Evolutionary conservation across 2,888 invertebrate species (phyloP).

Genomic region (Thereva nobilitata): DNA sequence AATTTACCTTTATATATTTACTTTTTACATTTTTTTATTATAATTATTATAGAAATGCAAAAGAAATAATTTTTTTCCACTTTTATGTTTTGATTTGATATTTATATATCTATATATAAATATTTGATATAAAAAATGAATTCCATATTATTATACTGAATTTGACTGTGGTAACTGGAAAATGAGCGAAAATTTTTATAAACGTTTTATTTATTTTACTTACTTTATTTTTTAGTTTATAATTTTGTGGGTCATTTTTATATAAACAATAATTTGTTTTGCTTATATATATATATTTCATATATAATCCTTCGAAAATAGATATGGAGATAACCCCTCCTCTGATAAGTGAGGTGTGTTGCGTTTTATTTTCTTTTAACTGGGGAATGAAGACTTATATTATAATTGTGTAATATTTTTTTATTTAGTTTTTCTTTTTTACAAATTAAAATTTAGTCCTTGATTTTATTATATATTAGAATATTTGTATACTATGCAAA

Average conservation of each 20-base stretch:
- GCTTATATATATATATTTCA: conserved; percentile 16
- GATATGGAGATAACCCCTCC: conserved; percentile 28
- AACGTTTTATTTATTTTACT: too few species aligned
- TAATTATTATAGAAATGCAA: conserved; percentile 25
- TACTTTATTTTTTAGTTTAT: too few species aligned
- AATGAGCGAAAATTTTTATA: too few species aligned
- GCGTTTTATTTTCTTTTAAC: conserved; percentile 15
- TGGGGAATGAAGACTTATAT: conserved; percentile 19
- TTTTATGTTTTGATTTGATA: too few species aligned
- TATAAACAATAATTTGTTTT: conserved; percentile 12
- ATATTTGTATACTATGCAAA: too few species aligned
- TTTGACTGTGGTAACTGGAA: too few species aligned
- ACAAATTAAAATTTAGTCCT: too few species aligned
- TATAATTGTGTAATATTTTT: conserved; percentile 13
- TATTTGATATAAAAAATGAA: conserved; percentile 25
- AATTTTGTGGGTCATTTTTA: neutral
- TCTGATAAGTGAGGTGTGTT: conserved; percentile 36
- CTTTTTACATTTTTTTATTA: conserved; percentile 12
- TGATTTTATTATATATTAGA: too few species aligned
- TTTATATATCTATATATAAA: conserved; percentile 35
- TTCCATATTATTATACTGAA: neutral
- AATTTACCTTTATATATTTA: too few species aligned
- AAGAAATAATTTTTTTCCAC: neutral
- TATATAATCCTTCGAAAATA: conserved; percentile 11
- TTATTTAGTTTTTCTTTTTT: conserved; percentile 3